Evolutionary conservation across 1,140 invertebrate genomes (phyloP).

Genomic region (Orius laevigatus): DNA sequence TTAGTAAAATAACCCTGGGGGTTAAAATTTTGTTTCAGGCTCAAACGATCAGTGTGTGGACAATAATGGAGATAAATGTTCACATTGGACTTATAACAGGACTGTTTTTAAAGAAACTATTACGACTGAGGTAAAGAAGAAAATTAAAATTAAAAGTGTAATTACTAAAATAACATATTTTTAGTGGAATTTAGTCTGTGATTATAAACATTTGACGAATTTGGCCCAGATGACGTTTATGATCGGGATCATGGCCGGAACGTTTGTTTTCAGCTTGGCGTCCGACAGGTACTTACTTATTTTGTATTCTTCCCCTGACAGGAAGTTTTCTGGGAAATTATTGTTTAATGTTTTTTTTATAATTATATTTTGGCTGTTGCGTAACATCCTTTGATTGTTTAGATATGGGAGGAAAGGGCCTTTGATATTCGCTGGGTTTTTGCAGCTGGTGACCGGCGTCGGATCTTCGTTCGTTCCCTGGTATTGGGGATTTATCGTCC

Average conservation of each 20-base stretch:
- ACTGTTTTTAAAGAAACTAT: slow-evolving; percentile 51
- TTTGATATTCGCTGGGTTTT: slow-evolving; percentile 45
- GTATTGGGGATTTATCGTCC: slow-evolving; percentile 31
- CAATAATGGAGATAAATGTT: slow-evolving; percentile 28
- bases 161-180: slow-evolving; percentile 10
- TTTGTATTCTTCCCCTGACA: no score
- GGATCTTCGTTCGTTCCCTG: slow-evolving; percentile 32
- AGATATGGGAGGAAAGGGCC: slow-evolving; percentile 60
- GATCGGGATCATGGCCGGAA: slow-evolving; percentile 54
- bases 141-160: slow-evolving; percentile 7
- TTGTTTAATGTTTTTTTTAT: background rate
- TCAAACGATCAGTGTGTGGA: slow-evolving; percentile 9
- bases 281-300: slow-evolving; percentile 45
- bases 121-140: slow-evolving; percentile 42
- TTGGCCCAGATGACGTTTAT: slow-evolving; percentile 57
- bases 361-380: background rate
- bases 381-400: slow-evolving; percentile 14
- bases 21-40: slow-evolving; percentile 7
- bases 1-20: no score
- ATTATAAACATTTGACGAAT: slow-evolving; percentile 41
- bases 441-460: slow-evolving; percentile 45
- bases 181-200: slow-evolving; percentile 54
- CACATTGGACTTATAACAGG: slow-evolving; percentile 40
- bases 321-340: no score
- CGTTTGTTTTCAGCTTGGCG: slow-evolving; percentile 52